Evolutionary conservation across 1,140 invertebrate genomes (phyloP), one percentile per base, ranked within the genome.

Genomic region (Cydia fagiglandana): DNA sequence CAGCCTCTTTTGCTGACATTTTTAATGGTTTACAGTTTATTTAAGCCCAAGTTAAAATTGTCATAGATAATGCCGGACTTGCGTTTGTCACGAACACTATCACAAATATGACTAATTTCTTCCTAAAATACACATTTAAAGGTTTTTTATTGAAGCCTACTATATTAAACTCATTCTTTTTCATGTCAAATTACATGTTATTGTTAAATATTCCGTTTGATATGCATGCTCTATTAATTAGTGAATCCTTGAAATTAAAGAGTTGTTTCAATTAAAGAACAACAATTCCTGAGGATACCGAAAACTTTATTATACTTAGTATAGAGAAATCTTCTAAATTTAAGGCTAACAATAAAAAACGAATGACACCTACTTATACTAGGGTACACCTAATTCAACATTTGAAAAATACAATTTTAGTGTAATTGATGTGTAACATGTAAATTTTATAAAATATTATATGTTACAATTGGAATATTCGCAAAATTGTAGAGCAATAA

Each of bases 1-100:
- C 76, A 12, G 79, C 80, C 10, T 73, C 28, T 73, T 74, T 17
- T 12, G 73, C 9, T 50, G 74, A 56, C 28, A n/a, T 47, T 47
- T 24, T 20, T 7, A 61, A 24, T 61, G 2, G 20, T 24, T 24
- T 61, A 0, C 20, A 9, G 10, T 3, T 61, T 61, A 20, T 10
- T 24, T 41, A 1, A 20, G 24, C 56, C 56, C 9, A 3, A 61
- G 24, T 24, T 53, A 4, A 15, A 20, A 7, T 56, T 17, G 4
- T 17, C 2, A 17, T 20, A 56, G 50, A 24, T 61, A 61, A 1
- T 17, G 56, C 9, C 17, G 2, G n/a, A 61, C 17, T 10, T 61
- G 56, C 20, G 4, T 17, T 24, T 24, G 20, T 4, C 9, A 61
- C 56, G n/a, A 53, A 17, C 17, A 17, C 56, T 7, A 24, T 3